These are phyloP conservation scores for Jordanella pulchra DNA, from an alignment of 2,797 vertebrate genomes.

Conservation along the genomic window DNA sequence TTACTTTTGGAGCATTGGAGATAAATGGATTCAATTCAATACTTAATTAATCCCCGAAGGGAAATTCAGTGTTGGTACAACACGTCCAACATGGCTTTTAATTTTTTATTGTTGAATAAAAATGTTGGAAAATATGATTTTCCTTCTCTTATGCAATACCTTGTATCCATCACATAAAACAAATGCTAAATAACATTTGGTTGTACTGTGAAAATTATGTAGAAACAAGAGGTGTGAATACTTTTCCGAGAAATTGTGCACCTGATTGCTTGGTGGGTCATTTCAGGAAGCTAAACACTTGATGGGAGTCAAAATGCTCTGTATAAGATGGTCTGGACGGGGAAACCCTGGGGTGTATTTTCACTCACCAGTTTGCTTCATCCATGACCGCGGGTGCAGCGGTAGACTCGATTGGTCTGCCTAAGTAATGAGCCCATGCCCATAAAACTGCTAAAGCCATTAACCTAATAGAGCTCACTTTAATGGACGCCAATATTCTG, in stretches of 20 bases:
- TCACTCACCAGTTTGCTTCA: conserved; percentile 45
- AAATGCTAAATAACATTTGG: not conserved
- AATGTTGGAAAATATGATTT: not conserved
- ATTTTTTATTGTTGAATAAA: not conserved
- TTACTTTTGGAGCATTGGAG: not conserved
- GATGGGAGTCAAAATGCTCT: conserved; percentile 6
- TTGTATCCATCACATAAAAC: not conserved
- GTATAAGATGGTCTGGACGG: conserved; percentile 9
- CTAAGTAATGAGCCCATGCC: conserved; percentile 72
- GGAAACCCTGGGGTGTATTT: conserved; percentile 45
- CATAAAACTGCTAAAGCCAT: conserved; percentile 77
- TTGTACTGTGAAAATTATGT: too few species aligned
- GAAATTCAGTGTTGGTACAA: too few species aligned
- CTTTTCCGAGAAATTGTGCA: not conserved
- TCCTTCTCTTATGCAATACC: not conserved
- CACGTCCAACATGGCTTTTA: not conserved
- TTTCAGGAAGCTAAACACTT: not conserved
- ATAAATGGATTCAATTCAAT: not conserved
- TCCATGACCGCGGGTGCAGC: conserved; percentile 45
- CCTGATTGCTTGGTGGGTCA: not conserved
- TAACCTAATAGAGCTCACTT: conserved; percentile 65
- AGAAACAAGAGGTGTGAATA: too few species aligned
- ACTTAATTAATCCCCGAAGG: too few species aligned
- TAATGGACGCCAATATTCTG: conserved; percentile 69
- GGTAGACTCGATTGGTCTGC: conserved; percentile 69